phyloP scores from a whole-genome alignment of 2,888 invertebrate species.

The Drosophila quasianomalipes region DNA sequence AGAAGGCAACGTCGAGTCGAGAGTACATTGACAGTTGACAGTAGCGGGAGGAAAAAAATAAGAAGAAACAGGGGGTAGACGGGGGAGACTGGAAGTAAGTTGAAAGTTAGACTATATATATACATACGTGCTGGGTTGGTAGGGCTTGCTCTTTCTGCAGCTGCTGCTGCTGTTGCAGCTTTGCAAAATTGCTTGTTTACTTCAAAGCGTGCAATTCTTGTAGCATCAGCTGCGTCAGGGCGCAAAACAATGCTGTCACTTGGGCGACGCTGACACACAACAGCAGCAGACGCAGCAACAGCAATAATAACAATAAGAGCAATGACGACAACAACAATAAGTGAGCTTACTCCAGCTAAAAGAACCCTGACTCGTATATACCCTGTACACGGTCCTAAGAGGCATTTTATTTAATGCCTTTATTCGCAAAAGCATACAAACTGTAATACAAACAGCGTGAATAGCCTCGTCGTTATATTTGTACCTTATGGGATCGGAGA shows the following conservation, averaged over 20 bases:
- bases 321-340: constrained; percentile 21
- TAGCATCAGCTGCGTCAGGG: constrained; percentile 75
- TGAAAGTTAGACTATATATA: constrained; percentile 29
- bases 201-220: constrained; percentile 76
- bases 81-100: background rate
- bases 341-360: background rate
- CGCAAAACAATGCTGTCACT: constrained; percentile 80
- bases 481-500: background rate
- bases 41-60: constrained; percentile 43
- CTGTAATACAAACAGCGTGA: background rate
- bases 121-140: constrained; percentile 40
- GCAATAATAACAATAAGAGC: constrained; percentile 41
- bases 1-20: constrained; percentile 53
- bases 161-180: constrained; percentile 30
- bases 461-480: background rate
- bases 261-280: constrained; percentile 57
- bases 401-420: background rate
- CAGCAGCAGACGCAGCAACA: constrained; percentile 19
- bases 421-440: background rate
- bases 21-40: constrained; percentile 80
- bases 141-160: constrained; percentile 17
- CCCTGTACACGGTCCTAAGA: background rate
- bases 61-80: background rate
- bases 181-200: constrained; percentile 79
- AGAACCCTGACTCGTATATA: background rate